A percentile compares a stretch with the other conserved stretches of the same genome.
These are phyloP conservation scores for Zaprionus camerounensis DNA, from an alignment of 1,140 invertebrate genomes.

Conservation along the genomic window DNA sequence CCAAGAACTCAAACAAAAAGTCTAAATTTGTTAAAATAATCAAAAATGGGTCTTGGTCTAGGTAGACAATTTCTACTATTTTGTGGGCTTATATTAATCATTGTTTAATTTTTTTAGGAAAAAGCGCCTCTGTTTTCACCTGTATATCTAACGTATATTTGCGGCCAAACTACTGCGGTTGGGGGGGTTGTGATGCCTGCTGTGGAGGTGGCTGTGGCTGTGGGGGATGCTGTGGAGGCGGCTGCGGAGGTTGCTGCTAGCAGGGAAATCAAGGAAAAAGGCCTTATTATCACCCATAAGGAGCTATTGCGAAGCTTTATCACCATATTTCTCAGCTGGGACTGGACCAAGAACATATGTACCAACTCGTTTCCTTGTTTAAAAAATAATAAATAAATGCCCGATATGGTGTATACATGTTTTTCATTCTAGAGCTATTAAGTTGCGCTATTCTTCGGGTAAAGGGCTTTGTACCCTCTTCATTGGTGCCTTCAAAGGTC, in stretches of 20 bases:
- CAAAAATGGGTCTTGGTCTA: not conserved
- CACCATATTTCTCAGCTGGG: not conserved
- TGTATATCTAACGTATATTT: too few relatives aligned
- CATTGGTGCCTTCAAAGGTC: too few relatives aligned
- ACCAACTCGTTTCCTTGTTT: not conserved
- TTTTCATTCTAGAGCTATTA: too few relatives aligned
- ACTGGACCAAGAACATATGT: slow-evolving; percentile 1
- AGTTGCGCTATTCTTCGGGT: too few relatives aligned
- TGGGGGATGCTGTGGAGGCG: slow-evolving; percentile 12
- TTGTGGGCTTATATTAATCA: not conserved
- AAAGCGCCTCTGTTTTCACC: not conserved
- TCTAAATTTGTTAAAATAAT: too few relatives aligned
- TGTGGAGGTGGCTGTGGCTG: slow-evolving; percentile 22
- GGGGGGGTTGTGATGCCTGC: too few relatives aligned
- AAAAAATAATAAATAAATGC: not conserved
- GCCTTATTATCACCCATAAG: too few relatives aligned
- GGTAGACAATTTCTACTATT: not conserved
- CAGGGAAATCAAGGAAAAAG: not conserved
- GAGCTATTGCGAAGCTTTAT: too few relatives aligned
- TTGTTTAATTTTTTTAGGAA: not conserved
- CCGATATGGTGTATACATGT: not conserved
- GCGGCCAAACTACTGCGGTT: too few relatives aligned
- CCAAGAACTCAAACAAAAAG: too few relatives aligned
- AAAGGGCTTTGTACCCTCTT: too few relatives aligned
- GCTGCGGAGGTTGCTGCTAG: slow-evolving; percentile 11